phyloP scores from a whole-genome alignment of 2,797 vertebrate species.

The Garrulus glandarius region DNA sequence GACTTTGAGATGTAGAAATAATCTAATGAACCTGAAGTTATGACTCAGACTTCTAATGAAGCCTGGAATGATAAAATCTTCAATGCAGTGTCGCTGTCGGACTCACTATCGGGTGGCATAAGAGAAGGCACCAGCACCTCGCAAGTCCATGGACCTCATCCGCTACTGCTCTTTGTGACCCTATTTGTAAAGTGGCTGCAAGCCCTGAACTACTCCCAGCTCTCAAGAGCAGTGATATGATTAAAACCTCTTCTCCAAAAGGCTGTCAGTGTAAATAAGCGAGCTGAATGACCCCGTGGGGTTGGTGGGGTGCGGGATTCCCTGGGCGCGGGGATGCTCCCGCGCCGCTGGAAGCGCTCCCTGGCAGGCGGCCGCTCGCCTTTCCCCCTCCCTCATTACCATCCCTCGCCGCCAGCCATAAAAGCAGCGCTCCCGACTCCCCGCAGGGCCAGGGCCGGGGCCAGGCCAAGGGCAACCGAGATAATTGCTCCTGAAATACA shows the following conservation, averaged over 20 bases:
- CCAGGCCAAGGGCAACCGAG: conserved; percentile 21
- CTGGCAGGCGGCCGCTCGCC: background rate
- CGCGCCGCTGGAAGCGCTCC: background rate
- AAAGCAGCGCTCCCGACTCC: background rate
- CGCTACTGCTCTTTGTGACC: background rate
- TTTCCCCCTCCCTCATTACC: background rate
- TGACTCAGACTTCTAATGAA: background rate
- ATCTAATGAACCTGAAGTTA: background rate
- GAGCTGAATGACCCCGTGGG: rapidly evolving
- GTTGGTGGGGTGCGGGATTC: background rate
- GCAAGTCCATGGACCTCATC: rapidly evolving
- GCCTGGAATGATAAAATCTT: background rate
- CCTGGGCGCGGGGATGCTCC: background rate
- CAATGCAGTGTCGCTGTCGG: background rate
- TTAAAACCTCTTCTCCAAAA: background rate
- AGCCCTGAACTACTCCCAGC: background rate
- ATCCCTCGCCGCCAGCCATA: background rate
- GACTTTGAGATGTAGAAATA: background rate
- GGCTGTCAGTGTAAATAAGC: background rate
- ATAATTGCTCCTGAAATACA: conserved; percentile 34
- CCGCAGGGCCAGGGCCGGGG: background rate
- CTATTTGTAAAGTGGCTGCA: background rate
- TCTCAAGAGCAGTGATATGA: rapidly evolving
- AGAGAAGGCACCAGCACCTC: background rate
- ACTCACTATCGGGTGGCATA: background rate